Evolutionary conservation across 2,797 vertebrate genomes (phyloP).

Genomic region (Gobionotothen gibberifrons): DNA sequence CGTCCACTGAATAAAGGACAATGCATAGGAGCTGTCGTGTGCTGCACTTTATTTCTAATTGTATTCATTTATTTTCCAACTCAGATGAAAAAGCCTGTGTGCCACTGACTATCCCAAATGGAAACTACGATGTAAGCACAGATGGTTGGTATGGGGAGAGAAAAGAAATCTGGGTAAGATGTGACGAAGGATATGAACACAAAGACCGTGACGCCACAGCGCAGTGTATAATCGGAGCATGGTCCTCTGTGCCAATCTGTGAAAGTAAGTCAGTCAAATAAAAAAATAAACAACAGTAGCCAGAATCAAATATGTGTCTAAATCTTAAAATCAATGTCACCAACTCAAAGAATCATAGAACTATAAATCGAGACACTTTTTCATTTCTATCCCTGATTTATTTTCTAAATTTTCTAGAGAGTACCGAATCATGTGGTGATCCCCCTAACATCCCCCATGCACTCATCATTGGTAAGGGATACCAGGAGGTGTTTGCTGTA

Average conservation of each 20-base stretch:
- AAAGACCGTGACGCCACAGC: rapidly evolving
- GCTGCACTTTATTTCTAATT: no score
- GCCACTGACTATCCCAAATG: constrained; percentile 40
- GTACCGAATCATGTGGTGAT: background rate
- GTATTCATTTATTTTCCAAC: background rate
- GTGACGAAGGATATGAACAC: constrained; percentile 33
- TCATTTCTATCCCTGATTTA: no score
- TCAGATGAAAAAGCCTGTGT: constrained; percentile 51
- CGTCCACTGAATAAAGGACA: no score
- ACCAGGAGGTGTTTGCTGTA: constrained; percentile 40
- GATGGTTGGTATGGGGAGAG: rapidly evolving
- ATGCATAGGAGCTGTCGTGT: no score
- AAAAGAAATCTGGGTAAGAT: rapidly evolving
- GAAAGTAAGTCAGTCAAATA: background rate
- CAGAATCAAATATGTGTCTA: no score
- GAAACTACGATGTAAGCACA: rapidly evolving
- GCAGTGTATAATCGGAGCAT: constrained; percentile 40
- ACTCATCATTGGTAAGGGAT: constrained; percentile 20
- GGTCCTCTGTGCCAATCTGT: constrained; percentile 58
- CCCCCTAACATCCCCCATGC: constrained; percentile 48
- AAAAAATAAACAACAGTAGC: background rate
- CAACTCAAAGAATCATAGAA: background rate
- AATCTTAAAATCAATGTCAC: background rate
- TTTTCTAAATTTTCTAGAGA: constrained; percentile 35
- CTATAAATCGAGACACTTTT: no score